A percentile compares a stretch with the other conserved stretches of the same genome.
Evolutionary conservation across 2,888 invertebrate genomes (phyloP).

Genomic region (Brachycybe producta): DNA sequence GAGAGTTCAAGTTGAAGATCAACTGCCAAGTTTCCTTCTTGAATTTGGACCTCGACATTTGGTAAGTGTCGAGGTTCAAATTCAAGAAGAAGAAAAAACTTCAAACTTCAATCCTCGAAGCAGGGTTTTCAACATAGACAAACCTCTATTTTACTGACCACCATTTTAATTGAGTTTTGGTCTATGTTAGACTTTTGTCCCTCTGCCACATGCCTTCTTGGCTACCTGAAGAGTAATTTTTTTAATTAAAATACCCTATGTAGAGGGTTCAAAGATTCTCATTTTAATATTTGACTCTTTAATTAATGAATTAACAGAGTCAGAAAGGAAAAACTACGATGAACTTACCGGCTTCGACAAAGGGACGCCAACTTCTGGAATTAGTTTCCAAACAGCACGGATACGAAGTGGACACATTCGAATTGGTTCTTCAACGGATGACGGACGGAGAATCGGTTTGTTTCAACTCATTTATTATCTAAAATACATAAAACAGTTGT

Average conservation of each 20-base stretch:
- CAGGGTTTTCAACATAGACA: too few relatives aligned
- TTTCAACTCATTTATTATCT: too few relatives aligned
- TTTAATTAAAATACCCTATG: neutral
- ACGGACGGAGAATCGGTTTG: constrained; percentile 20
- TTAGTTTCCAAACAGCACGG: constrained; percentile 39
- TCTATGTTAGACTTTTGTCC: neutral
- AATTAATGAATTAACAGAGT: constrained; percentile 16
- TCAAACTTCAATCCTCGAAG: too few relatives aligned
- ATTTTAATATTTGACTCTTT: too few relatives aligned
- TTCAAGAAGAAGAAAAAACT: too few relatives aligned
- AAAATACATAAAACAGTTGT: too few relatives aligned
- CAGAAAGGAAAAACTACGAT: constrained; percentile 28
- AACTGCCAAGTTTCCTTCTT: too few relatives aligned
- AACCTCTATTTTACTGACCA: too few relatives aligned
- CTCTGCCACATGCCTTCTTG: neutral
- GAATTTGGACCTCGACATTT: too few relatives aligned
- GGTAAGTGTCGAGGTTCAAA: too few relatives aligned
- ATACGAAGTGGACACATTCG: constrained; percentile 38
- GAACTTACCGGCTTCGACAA: constrained; percentile 36
- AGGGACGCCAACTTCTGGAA: constrained; percentile 37
- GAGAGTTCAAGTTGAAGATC: too few relatives aligned
- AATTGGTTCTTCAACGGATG: constrained; percentile 31
- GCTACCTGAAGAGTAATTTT: constrained; percentile 1
- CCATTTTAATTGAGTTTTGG: neutral
- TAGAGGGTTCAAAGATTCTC: too few relatives aligned